These are phyloP conservation scores for Myotis davidii DNA, from an alignment of 2,113 vertebrate species.

Conservation along the genomic window DNA sequence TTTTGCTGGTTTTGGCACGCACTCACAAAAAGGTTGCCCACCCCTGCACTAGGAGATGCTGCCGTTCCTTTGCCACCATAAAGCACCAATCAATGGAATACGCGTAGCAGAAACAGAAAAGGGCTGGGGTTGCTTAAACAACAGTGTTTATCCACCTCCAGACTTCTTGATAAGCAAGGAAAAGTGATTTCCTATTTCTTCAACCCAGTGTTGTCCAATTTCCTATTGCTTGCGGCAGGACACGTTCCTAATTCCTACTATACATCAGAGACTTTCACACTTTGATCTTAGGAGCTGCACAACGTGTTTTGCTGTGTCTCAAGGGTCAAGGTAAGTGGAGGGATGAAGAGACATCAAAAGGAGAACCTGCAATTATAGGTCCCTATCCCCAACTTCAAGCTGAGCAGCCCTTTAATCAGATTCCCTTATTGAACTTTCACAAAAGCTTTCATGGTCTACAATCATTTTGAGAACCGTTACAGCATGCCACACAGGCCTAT, in stretches of 20 bases:
- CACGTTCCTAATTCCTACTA: background rate
- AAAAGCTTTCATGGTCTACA: slow-evolving; percentile 27
- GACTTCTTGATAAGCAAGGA: background rate
- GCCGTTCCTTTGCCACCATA: background rate
- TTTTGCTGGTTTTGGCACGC: too few species aligned
- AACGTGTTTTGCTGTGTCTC: background rate
- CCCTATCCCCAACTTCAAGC: background rate
- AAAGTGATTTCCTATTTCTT: slow-evolving; percentile 37
- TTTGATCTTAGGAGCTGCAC: background rate
- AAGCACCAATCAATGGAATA: slow-evolving; percentile 29
- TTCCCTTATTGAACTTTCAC: slow-evolving; percentile 41
- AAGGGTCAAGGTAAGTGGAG: background rate
- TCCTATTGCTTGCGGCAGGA: background rate
- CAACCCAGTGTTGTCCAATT: background rate
- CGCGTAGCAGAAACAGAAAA: background rate
- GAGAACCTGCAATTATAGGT: slow-evolving; percentile 18
- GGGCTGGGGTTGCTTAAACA: background rate
- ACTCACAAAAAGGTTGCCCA: too few species aligned
- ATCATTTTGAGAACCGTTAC: slow-evolving; percentile 57
- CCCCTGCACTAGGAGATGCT: background rate
- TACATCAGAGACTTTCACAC: background rate
- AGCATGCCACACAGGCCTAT: background rate
- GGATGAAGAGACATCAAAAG: background rate
- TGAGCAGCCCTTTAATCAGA: slow-evolving; percentile 7
- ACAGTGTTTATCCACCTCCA: background rate